Conservation (phyloP, 2,888 invertebrate genomes). For the Villa cingulata region DNA sequence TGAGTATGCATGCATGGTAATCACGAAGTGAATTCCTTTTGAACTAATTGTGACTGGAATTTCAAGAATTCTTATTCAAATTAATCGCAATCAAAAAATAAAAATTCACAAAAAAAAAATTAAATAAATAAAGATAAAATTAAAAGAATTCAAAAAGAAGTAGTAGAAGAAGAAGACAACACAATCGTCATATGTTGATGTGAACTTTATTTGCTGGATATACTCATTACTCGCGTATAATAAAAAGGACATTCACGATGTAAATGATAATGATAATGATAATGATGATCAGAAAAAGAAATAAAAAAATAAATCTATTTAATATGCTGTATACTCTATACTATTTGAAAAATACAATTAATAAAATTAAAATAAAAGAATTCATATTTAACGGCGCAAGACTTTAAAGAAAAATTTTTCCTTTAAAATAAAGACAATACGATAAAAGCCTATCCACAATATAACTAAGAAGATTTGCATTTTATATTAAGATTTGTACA, state of each 20-base stretch:
- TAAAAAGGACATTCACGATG: too few species aligned
- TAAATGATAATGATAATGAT: not conserved
- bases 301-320: too few species aligned
- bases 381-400: not conserved
- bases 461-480: too few species aligned
- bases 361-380: not conserved
- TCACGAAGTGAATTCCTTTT: constrained; percentile 8
- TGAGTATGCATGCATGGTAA: not conserved
- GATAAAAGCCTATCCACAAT: too few species aligned
- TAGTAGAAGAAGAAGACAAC: too few species aligned
- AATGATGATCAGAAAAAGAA: not conserved
- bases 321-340: too few species aligned
- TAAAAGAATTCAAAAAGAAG: not conserved
- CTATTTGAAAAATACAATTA: too few species aligned
- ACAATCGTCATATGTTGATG: too few species aligned
- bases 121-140: not conserved
- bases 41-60: constrained; percentile 13
- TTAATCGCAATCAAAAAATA: constrained; percentile 9
- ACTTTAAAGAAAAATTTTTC: not conserved
- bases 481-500: too few species aligned
- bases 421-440: not conserved
- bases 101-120: not conserved
- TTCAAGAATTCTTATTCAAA: constrained; percentile 14
- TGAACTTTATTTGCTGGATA: too few species aligned
- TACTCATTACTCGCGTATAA: too few species aligned